Evolutionary conservation across 92 coral and sea anemone genomes (phyloP), one percentile per base, ranked within the genome.

Genomic region (Heteractis magnifica): DNA sequence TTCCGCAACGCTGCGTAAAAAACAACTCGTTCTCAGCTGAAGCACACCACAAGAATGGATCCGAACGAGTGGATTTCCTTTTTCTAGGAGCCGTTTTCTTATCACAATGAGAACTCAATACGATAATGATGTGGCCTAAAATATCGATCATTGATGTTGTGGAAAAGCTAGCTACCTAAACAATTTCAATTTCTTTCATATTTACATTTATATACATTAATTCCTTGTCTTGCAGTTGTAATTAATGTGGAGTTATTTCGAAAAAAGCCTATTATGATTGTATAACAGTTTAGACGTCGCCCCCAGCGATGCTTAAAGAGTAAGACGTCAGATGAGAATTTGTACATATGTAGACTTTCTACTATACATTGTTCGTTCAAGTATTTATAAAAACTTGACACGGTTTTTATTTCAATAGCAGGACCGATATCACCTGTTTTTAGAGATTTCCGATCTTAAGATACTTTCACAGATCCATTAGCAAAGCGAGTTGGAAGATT

Each of bases 361-460:
- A 62, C 23, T 34, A 0, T 18, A 48, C 73, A 20, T 68, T 68
- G 73, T 68, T 10, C n/a, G 50, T 68, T 8, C 14, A 68, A 23
- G 73, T 68, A 68, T 68, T 68, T 68, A 26, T 68, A 68, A 26
- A 23, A 12, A 68, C 48, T 68, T 68, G 73, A 2, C 73, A 68
- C 23, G 73, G 14, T 68, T n/a, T 68, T 68, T 14, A 26, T 23
- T 12, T 68, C 7, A 34, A 34, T 26, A 2, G 73, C 1, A 68
- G 73, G 9, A 68, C 49, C 15, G 44, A 68, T 68, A 68, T 68
- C 49, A 68, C 49, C 73, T 34, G 70, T 26, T 68, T 68, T 21
- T 18, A 68, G 44, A 68, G 73, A 68, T 68, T 68, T 68, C 49
- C 73, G 73, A 68, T 68, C 73, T 68, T 23, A 68, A 68, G 73